Conservation (phyloP, 2,113 vertebrate species). For the Caranx ignobilis region DNA sequence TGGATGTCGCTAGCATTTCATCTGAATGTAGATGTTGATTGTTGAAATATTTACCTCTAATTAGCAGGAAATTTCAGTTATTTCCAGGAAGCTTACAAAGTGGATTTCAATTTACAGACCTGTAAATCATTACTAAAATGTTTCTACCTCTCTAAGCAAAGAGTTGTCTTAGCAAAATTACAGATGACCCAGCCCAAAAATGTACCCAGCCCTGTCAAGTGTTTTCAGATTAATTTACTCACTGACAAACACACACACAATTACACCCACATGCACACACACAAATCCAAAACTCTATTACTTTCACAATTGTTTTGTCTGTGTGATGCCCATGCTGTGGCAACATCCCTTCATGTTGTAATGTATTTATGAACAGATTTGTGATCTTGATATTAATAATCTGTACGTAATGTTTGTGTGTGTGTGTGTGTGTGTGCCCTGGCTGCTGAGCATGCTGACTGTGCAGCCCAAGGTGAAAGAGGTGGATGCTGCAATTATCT, state of each 20-base stretch:
- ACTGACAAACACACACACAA: too few species aligned
- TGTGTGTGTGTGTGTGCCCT: constrained; percentile 28
- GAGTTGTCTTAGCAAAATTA: background rate
- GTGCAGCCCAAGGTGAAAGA: constrained; percentile 68
- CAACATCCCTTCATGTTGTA: constrained; percentile 51
- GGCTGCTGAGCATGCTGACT: constrained; percentile 63
- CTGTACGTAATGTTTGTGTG: constrained; percentile 21
- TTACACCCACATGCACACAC: constrained; percentile 16
- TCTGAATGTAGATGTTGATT: background rate
- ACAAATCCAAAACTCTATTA: constrained; percentile 36
- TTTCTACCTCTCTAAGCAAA: background rate
- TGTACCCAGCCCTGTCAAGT: background rate
- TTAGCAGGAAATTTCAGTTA: background rate
- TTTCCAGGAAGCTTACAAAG: background rate
- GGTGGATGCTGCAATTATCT: constrained; percentile 46
- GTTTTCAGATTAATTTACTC: background rate
- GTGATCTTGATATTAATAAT: constrained; percentile 62
- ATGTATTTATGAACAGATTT: constrained; percentile 66
- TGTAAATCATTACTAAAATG: background rate
- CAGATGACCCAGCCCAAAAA: background rate
- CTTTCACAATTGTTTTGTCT: constrained; percentile 54
- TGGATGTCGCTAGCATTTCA: background rate
- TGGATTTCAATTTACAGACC: background rate
- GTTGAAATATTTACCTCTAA: background rate
- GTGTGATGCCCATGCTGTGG: constrained; percentile 22